Evolutionary conservation across 2,113 vertebrate species (phyloP).

Genomic region (Emberiza fucata): DNA sequence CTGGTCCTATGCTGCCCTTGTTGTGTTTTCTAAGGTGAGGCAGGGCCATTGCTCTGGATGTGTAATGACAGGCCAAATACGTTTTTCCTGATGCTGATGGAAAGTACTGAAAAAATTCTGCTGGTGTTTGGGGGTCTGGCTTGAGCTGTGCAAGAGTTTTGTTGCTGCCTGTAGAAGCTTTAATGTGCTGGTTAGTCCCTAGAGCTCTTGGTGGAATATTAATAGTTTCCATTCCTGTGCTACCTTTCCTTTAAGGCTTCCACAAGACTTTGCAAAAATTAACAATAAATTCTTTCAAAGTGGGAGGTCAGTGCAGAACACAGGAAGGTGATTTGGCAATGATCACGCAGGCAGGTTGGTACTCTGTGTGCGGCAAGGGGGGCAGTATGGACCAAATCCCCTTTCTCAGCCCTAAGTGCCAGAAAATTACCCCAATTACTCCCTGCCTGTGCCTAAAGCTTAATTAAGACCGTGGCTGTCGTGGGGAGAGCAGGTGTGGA

Average conservation of each 20-base stretch:
- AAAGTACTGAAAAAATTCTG: neutral
- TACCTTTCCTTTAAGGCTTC: neutral
- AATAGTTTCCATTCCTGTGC: neutral
- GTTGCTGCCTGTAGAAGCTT: neutral
- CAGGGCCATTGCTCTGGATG: neutral
- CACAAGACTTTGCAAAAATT: neutral
- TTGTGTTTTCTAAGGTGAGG: neutral
- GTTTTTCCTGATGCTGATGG: neutral
- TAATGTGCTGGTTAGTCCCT: neutral
- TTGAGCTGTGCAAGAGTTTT: neutral
- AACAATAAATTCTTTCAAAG: neutral
- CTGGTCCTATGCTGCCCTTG: accelerated
- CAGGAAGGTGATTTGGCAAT: neutral
- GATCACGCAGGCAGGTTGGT: accelerated
- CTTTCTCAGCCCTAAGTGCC: neutral
- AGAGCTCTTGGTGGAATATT: neutral
- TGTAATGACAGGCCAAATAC: neutral
- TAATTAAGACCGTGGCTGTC: neutral
- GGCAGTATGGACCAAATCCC: neutral
- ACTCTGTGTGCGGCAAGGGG: neutral
- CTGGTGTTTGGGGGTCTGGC: neutral
- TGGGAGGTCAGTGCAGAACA: neutral
- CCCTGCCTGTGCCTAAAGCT: neutral
- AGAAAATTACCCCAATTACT: neutral
- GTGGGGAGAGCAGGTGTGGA: neutral